A percentile compares a stretch with the other conserved stretches of the same genome.
Conservation (phyloP, 2,797 vertebrate genomes). For the Channa striata region DNA sequence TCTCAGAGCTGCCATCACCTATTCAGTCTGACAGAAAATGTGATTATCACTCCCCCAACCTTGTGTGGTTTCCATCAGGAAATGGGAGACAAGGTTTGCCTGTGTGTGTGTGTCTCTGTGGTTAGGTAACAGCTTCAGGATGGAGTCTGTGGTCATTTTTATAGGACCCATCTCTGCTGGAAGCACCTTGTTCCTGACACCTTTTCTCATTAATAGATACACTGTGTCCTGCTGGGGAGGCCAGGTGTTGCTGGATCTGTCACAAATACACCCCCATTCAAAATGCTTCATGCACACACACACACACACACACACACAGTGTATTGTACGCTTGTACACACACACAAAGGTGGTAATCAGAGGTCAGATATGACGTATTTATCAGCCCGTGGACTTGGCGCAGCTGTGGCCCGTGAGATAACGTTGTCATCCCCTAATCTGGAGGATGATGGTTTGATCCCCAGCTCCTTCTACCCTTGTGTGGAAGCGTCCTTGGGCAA, state of each 20-base stretch:
- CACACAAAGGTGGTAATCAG: conserved; percentile 4
- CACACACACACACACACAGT: neutral
- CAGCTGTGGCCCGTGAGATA: too few relatives aligned
- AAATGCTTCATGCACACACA: conserved; percentile 13
- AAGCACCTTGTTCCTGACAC: conserved; percentile 63
- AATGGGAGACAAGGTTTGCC: conserved; percentile 2
- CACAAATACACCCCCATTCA: conserved; percentile 42
- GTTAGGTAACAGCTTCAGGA: neutral
- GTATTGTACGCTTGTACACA: too few relatives aligned
- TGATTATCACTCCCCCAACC: conserved; percentile 56
- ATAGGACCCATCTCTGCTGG: conserved; percentile 34
- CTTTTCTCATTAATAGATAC: conserved; percentile 74
- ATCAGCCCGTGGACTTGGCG: conserved; percentile 3
- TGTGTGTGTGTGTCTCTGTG: neutral
- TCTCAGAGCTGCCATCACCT: conserved; percentile 59
- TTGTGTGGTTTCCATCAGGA: conserved; percentile 31
- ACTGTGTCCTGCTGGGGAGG: conserved; percentile 62
- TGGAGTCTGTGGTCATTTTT: conserved; percentile 27
- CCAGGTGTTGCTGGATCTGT: conserved; percentile 72
- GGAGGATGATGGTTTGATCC: too few relatives aligned
- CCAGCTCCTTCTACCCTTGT: too few relatives aligned
- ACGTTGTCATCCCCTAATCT: too few relatives aligned
- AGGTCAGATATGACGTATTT: conserved; percentile 57
- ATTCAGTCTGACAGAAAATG: conserved; percentile 67
- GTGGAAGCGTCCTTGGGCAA: too few relatives aligned